phyloP scores from a whole-genome alignment of 1,140 invertebrate genomes.

The Parasteatoda tepidariorum region DNA sequence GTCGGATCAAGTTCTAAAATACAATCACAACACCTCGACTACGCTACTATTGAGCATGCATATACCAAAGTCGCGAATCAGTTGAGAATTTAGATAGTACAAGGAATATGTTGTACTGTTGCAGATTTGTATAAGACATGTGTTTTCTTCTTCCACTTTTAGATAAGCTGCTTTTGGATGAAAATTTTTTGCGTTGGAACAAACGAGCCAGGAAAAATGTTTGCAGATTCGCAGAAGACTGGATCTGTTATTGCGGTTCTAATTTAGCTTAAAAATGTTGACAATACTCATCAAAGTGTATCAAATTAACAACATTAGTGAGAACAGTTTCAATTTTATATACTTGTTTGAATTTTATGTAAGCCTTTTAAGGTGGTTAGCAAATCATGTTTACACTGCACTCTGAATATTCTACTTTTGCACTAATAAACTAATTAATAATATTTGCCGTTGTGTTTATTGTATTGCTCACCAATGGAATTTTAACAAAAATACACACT shows the following conservation, averaged over 20 bases:
- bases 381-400: constrained; percentile 17
- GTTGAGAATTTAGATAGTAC: not conserved
- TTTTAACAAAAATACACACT: too few species aligned
- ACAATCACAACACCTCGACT: too few species aligned
- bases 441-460: too few species aligned
- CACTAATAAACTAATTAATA: constrained; percentile 52
- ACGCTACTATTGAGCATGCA: too few species aligned
- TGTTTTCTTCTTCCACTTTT: too few species aligned
- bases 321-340: not conserved
- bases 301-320: not conserved
- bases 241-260: constrained; percentile 43
- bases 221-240: constrained; percentile 28
- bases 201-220: constrained; percentile 16
- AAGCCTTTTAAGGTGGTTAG: not conserved
- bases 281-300: not conserved
- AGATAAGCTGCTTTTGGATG: constrained; percentile 31
- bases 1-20: too few species aligned
- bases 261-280: constrained; percentile 15
- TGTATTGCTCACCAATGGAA: too few species aligned
- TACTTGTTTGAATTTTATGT: not conserved
- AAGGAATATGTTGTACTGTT: not conserved
- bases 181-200: constrained; percentile 30
- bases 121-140: too few species aligned
- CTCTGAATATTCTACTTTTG: constrained; percentile 32
- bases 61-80: too few species aligned